phyloP scores from a whole-genome alignment of 2,888 invertebrate species.

The Dryococelus australis region DNA sequence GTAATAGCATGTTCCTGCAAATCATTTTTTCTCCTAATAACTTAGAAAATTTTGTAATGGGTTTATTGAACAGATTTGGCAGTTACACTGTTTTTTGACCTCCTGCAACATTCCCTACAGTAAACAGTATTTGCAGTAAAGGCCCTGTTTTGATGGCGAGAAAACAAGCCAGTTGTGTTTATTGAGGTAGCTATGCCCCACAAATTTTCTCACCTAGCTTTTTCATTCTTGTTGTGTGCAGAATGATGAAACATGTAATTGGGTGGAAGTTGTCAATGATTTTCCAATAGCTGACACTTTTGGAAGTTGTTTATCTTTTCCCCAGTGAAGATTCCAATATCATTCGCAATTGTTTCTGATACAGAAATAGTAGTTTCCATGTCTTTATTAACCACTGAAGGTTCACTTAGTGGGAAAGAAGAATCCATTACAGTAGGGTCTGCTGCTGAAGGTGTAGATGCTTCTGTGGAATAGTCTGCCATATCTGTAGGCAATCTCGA shows the following conservation, averaged over 20 bases:
- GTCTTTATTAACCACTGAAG: neutral
- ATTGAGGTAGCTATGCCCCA: conserved; percentile 41
- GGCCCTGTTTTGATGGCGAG: conserved; percentile 36
- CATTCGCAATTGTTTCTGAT: neutral
- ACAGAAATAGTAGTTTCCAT: neutral
- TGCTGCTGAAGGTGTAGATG: neutral
- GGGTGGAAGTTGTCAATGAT: conserved; percentile 40
- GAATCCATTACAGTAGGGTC: neutral
- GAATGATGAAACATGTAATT: conserved; percentile 43
- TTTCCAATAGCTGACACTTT: conserved; percentile 13
- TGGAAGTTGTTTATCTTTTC: neutral
- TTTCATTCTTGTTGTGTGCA: conserved; percentile 36
- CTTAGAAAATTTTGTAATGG: conserved; percentile 46
- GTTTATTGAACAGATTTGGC: conserved; percentile 44
- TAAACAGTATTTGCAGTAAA: conserved; percentile 47
- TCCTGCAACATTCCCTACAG: conserved; percentile 40
- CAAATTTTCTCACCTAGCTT: conserved; percentile 38
- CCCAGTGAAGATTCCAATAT: neutral
- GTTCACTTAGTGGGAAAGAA: neutral
- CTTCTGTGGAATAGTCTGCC: neutral
- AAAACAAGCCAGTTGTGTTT: conserved; percentile 41
- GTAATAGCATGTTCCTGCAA: conserved; percentile 39
- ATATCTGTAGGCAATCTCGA: neutral
- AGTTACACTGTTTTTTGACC: conserved; percentile 40
- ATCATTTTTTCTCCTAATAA: conserved; percentile 44